Evolutionary conservation across 2,797 vertebrate species (phyloP).

Genomic region (Acanthornis magna): DNA sequence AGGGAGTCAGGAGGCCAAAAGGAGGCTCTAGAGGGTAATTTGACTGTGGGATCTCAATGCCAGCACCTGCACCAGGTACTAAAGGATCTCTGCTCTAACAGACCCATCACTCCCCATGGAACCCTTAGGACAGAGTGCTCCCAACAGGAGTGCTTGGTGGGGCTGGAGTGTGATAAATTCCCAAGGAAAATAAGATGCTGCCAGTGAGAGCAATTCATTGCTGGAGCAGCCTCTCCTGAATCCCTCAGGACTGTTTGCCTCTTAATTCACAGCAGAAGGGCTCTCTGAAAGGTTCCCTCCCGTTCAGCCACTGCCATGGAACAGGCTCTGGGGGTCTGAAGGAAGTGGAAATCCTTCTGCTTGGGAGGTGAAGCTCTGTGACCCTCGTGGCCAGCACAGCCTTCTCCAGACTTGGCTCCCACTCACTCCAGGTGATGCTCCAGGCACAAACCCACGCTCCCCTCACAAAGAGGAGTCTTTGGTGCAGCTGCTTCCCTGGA

Average conservation of each 20-base stretch:
- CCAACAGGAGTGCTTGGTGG: background rate
- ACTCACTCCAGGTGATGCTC: background rate
- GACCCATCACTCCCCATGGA: background rate
- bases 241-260: background rate
- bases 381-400: background rate
- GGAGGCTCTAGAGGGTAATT: background rate
- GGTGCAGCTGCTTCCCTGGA: background rate
- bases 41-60: background rate
- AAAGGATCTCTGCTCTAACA: background rate
- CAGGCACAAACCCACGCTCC: accelerated
- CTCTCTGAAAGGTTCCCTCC: background rate
- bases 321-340: too few species aligned
- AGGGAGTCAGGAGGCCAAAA: background rate
- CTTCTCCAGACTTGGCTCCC: background rate
- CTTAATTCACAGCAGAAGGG: background rate
- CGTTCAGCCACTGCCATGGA: background rate
- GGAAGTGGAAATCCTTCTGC: background rate
- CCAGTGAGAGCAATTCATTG: background rate
- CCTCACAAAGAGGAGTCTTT: background rate
- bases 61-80: background rate
- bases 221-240: background rate
- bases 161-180: background rate
- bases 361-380: background rate
- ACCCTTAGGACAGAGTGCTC: background rate
- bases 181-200: slow-evolving; percentile 2